Evolutionary conservation across 2,113 vertebrate species (phyloP).

Genomic region (Agelaius tricolor): DNA sequence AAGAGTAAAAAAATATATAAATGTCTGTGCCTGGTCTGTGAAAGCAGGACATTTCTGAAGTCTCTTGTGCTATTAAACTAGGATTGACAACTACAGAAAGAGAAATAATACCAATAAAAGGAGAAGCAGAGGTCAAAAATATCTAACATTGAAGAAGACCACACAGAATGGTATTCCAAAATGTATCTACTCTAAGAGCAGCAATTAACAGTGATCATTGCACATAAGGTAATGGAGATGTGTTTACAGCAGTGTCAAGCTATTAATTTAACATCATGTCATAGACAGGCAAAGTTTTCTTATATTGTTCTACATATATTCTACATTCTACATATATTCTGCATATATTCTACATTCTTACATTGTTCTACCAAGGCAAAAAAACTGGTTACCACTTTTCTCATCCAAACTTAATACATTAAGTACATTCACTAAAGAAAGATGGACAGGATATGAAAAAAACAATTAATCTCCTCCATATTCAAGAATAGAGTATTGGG

Average conservation of each 20-base stretch:
- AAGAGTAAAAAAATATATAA: background rate
- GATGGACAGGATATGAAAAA: background rate
- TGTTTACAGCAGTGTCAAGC: background rate
- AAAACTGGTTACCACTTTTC: background rate
- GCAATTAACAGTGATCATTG: background rate
- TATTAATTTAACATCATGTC: background rate
- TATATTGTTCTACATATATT: background rate
- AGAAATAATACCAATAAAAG: background rate
- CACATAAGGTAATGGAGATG: background rate
- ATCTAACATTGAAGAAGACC: background rate
- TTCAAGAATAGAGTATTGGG: background rate
- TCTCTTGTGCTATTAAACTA: background rate
- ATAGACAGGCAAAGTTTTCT: background rate
- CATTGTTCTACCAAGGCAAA: background rate
- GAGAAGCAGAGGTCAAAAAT: background rate
- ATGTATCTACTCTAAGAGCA: background rate
- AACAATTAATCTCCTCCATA: background rate
- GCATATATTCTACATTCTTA: background rate
- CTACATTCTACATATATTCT: no score
- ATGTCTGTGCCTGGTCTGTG: background rate
- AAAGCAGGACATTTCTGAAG: background rate
- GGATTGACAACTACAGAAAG: background rate
- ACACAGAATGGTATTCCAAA: background rate
- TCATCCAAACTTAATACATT: background rate
- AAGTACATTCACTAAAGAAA: background rate